Base-by-base conservation (phyloP, 2,797 vertebrate genomes). In the Coranthus polyacanthus region DNA sequence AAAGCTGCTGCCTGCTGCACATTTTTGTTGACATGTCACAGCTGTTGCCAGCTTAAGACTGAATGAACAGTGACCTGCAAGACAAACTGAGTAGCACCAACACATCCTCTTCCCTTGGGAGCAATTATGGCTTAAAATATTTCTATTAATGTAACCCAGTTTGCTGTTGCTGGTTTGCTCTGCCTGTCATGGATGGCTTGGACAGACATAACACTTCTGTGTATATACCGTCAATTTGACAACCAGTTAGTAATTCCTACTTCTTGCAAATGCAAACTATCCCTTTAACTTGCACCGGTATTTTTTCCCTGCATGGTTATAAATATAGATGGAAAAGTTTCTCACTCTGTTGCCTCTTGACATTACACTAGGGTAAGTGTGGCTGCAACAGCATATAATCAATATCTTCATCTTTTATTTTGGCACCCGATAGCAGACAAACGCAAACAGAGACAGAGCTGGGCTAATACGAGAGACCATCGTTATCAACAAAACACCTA, bases 371-470 rank as follows among this genome's bases (percentile, higher is more conserved):
- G 17, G 54, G 32, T 18, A 76, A 74, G 71, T 85, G 79, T 79
- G 77, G 70, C 69, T 82, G 60, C 75, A 78, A 68, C 60, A 46
- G 68, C 69, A 68, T 60, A 47, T 71, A 80, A 88, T 92, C 88
- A 87, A 91, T 90, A 87, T 55, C 49, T 69, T 84, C 84, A 87
- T 77, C 79, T 88, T 89, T 79, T 39, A 71, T 79, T 82, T 85
- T 85, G 51, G 62, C 87, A 91, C 84, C 79, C 85, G 60, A 89
- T 87, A 84, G 54, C 37, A 64, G 65, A 67, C 60, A 22, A 82
- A 78, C 73, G 72, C 49, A 75, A 72, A 83, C 65, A 77, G 45
- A 54, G 63, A 60, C 51, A 76, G 64, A 78, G 65, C 59, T 59
- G 56, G 15, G 44, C 54, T 68, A 64, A 81, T n/a, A 3, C n/a